A percentile compares a stretch with the other conserved stretches of the same genome.
Evolutionary conservation across 2,797 vertebrate genomes (phyloP).

Genomic region (Tauraco hartlaubi): DNA sequence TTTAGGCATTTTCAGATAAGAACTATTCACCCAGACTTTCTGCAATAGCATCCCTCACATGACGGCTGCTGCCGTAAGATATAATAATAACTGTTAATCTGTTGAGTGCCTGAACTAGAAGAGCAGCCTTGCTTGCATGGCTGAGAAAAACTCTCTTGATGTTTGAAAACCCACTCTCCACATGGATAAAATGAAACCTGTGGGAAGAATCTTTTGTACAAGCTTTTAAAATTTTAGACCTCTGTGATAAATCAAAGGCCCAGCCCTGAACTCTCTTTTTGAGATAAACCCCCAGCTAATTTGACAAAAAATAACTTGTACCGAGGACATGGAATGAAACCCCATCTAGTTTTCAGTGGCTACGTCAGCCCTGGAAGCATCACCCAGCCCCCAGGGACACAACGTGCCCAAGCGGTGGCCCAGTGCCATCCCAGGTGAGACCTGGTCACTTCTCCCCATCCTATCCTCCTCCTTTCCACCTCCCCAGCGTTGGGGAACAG

Average conservation of each 20-base stretch:
- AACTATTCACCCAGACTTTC: neutral
- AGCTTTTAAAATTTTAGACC: neutral
- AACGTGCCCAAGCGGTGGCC: rapidly evolving
- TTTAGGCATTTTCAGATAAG: neutral
- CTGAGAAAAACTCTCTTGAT: neutral
- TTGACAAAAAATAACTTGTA: neutral
- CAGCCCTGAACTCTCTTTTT: neutral
- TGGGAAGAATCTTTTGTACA: neutral
- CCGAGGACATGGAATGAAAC: neutral
- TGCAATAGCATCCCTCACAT: neutral
- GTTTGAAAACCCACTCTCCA: neutral
- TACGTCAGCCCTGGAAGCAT: neutral
- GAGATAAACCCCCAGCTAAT: neutral
- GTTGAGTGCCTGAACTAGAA: neutral
- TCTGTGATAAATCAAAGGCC: neutral
- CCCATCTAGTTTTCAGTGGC: neutral
- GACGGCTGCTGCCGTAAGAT: neutral
- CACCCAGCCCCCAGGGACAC: rapidly evolving
- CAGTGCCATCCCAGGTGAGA: neutral
- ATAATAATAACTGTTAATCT: neutral
- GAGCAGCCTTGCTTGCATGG: neutral
- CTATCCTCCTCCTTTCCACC: neutral
- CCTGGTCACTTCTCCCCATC: neutral
- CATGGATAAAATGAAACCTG: neutral
- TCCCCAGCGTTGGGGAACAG: neutral